phyloP scores from a whole-genome alignment of 2,113 vertebrate genomes.

The Pleuronectes platessa region DNA sequence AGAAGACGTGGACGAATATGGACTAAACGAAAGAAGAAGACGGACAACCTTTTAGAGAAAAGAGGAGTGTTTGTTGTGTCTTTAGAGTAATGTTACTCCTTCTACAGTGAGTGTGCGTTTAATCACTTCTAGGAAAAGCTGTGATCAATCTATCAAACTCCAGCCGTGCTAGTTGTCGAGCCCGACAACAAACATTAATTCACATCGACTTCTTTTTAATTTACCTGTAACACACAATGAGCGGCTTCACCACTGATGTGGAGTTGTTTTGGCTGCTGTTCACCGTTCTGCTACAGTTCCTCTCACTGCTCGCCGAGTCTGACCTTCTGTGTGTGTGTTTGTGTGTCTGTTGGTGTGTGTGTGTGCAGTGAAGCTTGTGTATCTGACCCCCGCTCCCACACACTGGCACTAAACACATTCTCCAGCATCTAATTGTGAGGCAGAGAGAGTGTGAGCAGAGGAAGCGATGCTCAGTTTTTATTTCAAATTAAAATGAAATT shows the following conservation, averaged over 20 bases:
- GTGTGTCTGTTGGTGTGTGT: background rate
- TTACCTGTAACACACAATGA: conserved; percentile 7
- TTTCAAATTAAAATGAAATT: background rate
- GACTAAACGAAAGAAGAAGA: no score
- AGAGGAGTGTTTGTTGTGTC: background rate
- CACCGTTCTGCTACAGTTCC: no score
- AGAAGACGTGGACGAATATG: no score
- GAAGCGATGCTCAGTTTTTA: background rate
- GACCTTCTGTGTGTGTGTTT: background rate
- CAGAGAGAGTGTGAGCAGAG: background rate
- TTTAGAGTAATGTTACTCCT: background rate
- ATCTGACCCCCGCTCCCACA: conserved; percentile 41
- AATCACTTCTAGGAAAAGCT: conserved; percentile 25
- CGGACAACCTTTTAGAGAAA: no score
- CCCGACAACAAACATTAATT: conserved; percentile 14
- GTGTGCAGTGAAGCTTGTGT: conserved; percentile 5
- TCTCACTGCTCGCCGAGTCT: background rate
- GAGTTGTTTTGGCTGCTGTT: background rate
- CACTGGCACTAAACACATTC: conserved; percentile 21
- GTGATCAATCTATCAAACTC: conserved; percentile 17
- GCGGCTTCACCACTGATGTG: background rate
- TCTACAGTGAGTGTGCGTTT: background rate
- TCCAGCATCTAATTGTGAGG: conserved; percentile 20
- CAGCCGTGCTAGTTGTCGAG: conserved; percentile 13
- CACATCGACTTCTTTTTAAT: background rate